Evolutionary conservation across 2,888 invertebrate species (phyloP), one percentile per base, ranked within the genome.

Genomic region (Epirrita christyi): DNA sequence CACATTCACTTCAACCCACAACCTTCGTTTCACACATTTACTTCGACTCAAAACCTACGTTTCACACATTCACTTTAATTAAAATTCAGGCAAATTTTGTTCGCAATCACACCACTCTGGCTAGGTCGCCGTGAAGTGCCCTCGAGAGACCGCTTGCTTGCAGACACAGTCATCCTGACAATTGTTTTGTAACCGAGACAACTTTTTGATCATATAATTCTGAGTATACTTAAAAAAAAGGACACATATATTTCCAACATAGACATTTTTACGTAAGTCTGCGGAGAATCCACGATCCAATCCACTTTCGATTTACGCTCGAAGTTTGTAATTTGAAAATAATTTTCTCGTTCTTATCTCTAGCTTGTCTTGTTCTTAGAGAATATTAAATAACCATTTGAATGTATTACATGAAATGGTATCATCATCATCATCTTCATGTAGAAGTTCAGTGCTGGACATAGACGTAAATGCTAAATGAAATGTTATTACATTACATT

Each of bases 161-260:
- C 36, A 37, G 34, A 45, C 47, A 47, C 48, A 43, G 34, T 11
- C 28, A 4, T 21, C 21, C 42, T 42, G 60, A 67, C 66, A 68
- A 64, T 63, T 47, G 27, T 68, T 61, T 69, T 64, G 60, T 56
- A 56, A 52, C 52, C 53, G 61, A 59, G 68, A 46, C 53, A 53
- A 47, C 41, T 63, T 57, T 75, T 67, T 66, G 66, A 66, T 64
- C 56, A 58, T 65, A 65, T 75, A 57, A 55, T 55, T 32, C 32
- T 21, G 21, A 21, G 2, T 21, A 3, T 21, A n/a, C n/a, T n/a
- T n/a, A n/a, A n/a, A n/a, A n/a, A n/a, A n/a, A n/a, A n/a, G 21
- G 21, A 21, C 21, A 21, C 21, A 21, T 36, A 11, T 0, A 6
- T 11, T 11, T 11, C 36, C 11, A 36, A 36, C 3, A 36, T 32